Percentiles rank a stretch among this genome's conserved stretches.
Evolutionary conservation across 2,113 vertebrate species (phyloP).

Genomic region (Aegithalos caudatus): DNA sequence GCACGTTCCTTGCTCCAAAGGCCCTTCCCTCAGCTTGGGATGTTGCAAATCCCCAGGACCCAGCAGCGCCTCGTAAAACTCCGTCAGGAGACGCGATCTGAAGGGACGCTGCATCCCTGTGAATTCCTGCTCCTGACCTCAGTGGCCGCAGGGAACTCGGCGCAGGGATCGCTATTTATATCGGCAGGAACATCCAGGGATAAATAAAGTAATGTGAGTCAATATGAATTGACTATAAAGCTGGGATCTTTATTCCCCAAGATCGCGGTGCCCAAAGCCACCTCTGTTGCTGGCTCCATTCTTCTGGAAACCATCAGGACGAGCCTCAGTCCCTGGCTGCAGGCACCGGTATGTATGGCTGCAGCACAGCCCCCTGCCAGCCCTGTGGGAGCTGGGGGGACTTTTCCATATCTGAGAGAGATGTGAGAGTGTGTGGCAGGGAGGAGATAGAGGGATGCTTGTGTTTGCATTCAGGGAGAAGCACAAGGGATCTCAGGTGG

Average conservation of each 20-base stretch:
- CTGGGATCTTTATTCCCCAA: not conserved
- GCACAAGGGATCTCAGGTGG: not conserved
- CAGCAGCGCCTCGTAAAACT: not conserved
- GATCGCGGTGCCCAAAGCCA: not conserved
- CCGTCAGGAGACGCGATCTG: not conserved
- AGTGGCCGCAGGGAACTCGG: not conserved
- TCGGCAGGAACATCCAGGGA: constrained; percentile 35
- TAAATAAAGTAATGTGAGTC: constrained; percentile 47
- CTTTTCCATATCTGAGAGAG: accelerated
- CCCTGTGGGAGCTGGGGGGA: accelerated
- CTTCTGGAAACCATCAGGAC: not conserved
- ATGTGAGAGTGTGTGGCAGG: accelerated
- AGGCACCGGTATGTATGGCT: accelerated
- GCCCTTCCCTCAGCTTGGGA: not conserved
- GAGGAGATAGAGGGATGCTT: not conserved
- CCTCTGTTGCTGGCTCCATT: not conserved
- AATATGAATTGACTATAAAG: constrained; percentile 11
- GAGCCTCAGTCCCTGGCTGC: not conserved
- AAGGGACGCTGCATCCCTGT: not conserved
- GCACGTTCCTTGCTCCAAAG: accelerated
- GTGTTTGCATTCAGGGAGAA: accelerated
- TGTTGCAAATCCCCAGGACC: not conserved
- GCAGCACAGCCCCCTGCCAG: not conserved
- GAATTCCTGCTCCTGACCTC: constrained; percentile 18
- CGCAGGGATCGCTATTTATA: constrained; percentile 13